These are phyloP conservation scores for Camponotus floridanus DNA, from an alignment of 1,140 invertebrate species.

Conservation along the genomic window DNA sequence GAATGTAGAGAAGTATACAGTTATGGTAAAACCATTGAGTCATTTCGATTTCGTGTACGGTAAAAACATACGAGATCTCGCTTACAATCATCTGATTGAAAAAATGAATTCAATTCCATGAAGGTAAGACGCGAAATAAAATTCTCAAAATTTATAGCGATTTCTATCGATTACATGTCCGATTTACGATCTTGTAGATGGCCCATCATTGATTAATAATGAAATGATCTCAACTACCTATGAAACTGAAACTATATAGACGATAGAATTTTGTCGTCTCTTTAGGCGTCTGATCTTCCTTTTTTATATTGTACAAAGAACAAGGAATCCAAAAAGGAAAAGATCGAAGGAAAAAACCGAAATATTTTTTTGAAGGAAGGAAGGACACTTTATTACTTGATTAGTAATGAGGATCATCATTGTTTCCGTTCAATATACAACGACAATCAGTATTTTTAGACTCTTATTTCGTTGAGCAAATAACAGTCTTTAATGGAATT, in stretches of 20 bases:
- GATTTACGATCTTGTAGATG: neutral
- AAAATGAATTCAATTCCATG: conserved; percentile 48
- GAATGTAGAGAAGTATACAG: conserved; percentile 48
- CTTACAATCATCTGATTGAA: conserved; percentile 43
- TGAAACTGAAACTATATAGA: neutral
- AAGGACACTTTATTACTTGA: neutral
- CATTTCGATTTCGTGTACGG: conserved; percentile 62
- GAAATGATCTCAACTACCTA: neutral
- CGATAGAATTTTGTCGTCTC: neutral
- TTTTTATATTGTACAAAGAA: neutral
- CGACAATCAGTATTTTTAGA: too few relatives aligned
- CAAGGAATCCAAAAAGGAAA: neutral
- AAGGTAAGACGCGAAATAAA: conserved; percentile 1
- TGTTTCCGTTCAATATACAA: too few relatives aligned
- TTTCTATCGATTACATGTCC: neutral
- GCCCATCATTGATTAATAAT: neutral
- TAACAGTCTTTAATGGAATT: neutral
- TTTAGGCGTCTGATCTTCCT: neutral
- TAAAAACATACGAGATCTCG: neutral
- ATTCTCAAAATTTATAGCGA: neutral
- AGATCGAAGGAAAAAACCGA: neutral
- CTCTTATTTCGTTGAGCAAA: neutral
- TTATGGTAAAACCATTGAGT: conserved; percentile 17
- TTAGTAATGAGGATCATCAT: neutral
- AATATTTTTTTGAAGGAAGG: too few relatives aligned